phyloP scores from a whole-genome alignment of 2,888 invertebrate genomes.

The Spicauda simplicius region DNA sequence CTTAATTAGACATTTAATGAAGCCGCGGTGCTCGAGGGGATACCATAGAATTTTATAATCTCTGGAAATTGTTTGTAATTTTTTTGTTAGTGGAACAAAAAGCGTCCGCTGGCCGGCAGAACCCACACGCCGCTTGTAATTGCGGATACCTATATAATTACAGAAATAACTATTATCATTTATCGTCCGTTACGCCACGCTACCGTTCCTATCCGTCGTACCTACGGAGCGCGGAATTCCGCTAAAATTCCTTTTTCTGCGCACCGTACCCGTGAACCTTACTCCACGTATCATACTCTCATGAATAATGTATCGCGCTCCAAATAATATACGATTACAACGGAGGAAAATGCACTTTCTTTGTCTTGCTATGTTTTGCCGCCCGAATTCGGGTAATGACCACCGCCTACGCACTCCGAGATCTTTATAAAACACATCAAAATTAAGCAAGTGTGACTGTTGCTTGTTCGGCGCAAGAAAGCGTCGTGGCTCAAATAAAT shows the following conservation, averaged over 20 bases:
- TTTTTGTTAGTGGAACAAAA: constrained; percentile 35
- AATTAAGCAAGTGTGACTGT: constrained; percentile 41
- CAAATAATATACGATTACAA: constrained; percentile 79
- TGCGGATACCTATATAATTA: constrained; percentile 61
- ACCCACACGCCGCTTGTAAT: constrained; percentile 46
- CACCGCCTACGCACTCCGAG: constrained; percentile 39
- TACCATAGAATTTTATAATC: constrained; percentile 35
- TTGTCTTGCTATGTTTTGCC: constrained; percentile 62
- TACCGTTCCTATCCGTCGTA: constrained; percentile 44
- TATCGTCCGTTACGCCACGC: constrained; percentile 50
- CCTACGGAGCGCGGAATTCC: constrained; percentile 44
- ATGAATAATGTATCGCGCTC: constrained; percentile 79
- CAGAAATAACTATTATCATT: constrained; percentile 51
- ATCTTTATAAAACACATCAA: constrained; percentile 37
- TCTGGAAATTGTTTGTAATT: constrained; percentile 37
- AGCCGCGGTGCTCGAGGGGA: constrained; percentile 32
- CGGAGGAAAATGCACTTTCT: constrained; percentile 80
- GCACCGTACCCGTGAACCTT: constrained; percentile 69
- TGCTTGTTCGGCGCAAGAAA: constrained; percentile 37
- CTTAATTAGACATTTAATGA: constrained; percentile 38
- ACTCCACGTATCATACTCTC: constrained; percentile 76
- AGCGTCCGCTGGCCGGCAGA: constrained; percentile 7
- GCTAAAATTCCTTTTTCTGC: constrained; percentile 42
- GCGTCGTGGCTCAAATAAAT: constrained; percentile 33
- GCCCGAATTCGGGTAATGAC: constrained; percentile 63